Evolutionary conservation across 2,113 vertebrate species (phyloP).

Genomic region (Amazona guildingii): DNA sequence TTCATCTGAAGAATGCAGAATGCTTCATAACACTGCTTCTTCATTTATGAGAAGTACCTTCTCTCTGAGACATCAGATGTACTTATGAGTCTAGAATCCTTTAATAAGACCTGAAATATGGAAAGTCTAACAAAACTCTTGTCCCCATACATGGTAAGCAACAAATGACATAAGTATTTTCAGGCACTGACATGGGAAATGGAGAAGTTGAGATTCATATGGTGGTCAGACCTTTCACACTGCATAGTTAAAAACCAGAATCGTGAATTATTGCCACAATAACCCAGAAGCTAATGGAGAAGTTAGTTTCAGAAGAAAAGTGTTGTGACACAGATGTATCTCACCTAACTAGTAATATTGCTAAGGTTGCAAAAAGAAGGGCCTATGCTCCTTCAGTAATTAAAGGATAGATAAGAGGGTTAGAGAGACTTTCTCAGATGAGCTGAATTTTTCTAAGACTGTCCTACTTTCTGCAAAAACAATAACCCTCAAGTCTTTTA

Average conservation of each 20-base stretch:
- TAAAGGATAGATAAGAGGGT: neutral
- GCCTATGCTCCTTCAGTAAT: neutral
- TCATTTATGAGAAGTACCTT: neutral
- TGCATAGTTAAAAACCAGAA: neutral
- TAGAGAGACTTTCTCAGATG: neutral
- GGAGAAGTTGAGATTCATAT: neutral
- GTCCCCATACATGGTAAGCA: neutral
- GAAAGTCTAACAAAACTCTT: neutral
- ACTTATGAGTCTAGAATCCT: neutral
- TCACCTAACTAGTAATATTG: neutral
- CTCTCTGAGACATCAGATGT: neutral
- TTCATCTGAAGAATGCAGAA: neutral
- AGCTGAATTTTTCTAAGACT: neutral
- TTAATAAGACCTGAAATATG: neutral
- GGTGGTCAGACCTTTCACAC: neutral
- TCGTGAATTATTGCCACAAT: neutral
- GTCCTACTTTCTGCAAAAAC: neutral
- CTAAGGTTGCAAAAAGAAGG: neutral
- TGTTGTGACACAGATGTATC: neutral
- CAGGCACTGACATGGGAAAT: neutral
- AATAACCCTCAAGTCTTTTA: neutral
- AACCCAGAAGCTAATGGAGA: neutral
- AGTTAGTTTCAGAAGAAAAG: neutral
- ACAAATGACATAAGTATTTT: rapidly evolving
- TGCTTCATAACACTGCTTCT: neutral